These are phyloP conservation scores for Epirrita christyi DNA, from an alignment of 2,888 invertebrate genomes.

Conservation along the genomic window DNA sequence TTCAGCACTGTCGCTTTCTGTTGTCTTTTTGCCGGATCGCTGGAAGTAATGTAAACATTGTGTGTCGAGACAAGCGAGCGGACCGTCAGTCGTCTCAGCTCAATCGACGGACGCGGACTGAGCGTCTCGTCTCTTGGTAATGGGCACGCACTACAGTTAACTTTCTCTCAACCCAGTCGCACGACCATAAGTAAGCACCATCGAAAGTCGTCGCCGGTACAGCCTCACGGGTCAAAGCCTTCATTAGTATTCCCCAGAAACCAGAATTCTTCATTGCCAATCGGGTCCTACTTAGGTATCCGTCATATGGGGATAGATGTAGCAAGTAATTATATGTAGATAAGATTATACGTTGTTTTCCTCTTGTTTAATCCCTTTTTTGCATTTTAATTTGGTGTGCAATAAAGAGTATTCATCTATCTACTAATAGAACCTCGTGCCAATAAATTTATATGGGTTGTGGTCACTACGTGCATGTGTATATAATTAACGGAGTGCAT, in stretches of 20 bases:
- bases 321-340: too few species aligned
- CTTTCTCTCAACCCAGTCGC: constrained; percentile 77
- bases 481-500: constrained; percentile 12
- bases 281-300: background rate
- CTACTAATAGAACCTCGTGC: background rate
- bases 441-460: background rate
- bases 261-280: constrained; percentile 26
- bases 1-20: constrained; percentile 75
- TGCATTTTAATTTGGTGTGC: too few species aligned
- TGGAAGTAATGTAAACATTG: constrained; percentile 62
- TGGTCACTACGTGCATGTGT: constrained; percentile 6
- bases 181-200: constrained; percentile 71
- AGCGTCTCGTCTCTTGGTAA: constrained; percentile 57
- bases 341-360: too few species aligned
- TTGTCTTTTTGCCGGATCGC: constrained; percentile 61
- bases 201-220: constrained; percentile 75
- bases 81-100: constrained; percentile 35
- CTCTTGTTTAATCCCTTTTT: too few species aligned
- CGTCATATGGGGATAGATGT: constrained; percentile 4
- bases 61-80: constrained; percentile 36
- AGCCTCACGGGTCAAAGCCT: constrained; percentile 75
- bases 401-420: too few species aligned
- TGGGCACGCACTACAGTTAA: constrained; percentile 83
- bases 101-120: constrained; percentile 54
- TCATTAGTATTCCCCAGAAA: constrained; percentile 58